phyloP scores from a whole-genome alignment of 2,888 invertebrate species.

The Amphimallon solstitiale region DNA sequence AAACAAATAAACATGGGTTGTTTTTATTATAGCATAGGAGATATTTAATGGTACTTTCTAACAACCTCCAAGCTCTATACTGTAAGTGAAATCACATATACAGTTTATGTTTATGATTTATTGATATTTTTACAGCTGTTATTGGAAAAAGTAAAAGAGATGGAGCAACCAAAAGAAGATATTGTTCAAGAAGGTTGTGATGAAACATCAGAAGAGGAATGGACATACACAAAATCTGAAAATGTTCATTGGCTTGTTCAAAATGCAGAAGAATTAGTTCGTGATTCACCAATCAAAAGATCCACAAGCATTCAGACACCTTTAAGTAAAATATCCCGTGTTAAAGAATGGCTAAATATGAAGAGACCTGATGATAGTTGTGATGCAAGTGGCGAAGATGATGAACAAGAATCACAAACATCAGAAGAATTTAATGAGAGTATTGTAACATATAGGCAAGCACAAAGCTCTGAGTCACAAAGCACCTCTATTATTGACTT shows the following conservation, averaged over 20 bases:
- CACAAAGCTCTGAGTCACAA: constrained; percentile 55
- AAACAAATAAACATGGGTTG: constrained; percentile 6
- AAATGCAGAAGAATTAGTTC: constrained; percentile 83
- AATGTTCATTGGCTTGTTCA: constrained; percentile 81
- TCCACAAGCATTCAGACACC: constrained; percentile 63
- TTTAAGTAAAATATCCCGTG: constrained; percentile 71
- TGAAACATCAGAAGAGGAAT: constrained; percentile 75
- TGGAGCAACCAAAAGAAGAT: constrained; percentile 23
- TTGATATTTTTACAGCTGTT: not conserved
- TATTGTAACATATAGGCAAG: constrained; percentile 72
- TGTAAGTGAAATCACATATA: constrained; percentile 11
- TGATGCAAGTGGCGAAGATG: constrained; percentile 91
- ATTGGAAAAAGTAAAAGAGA: not conserved
- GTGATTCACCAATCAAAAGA: constrained; percentile 60
- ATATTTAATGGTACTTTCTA: constrained; percentile 31
- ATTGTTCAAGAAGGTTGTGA: constrained; percentile 52
- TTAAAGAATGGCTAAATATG: constrained; percentile 77
- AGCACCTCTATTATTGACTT: constrained; percentile 59
- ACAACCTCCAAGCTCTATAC: constrained; percentile 1
- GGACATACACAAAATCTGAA: constrained; percentile 72
- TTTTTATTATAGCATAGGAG: constrained; percentile 13
- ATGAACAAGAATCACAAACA: constrained; percentile 78
- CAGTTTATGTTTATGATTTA: not conserved
- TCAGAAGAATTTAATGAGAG: constrained; percentile 84
- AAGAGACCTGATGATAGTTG: constrained; percentile 78